Evolutionary conservation across 2,797 vertebrate genomes (phyloP).

Genomic region (Dicrostonyx torquatus): DNA sequence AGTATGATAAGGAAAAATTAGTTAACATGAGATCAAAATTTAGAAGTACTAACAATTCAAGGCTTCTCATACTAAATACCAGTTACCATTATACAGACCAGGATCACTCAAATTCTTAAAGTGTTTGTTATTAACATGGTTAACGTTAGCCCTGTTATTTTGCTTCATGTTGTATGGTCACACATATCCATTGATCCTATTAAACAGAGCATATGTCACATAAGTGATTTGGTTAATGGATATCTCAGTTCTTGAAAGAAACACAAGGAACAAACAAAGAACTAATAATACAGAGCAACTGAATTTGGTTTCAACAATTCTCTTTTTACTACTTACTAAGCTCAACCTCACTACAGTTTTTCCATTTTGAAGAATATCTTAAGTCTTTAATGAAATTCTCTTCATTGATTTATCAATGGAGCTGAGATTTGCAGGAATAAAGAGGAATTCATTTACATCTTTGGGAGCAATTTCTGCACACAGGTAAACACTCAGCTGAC

Average conservation of each 20-base stretch:
- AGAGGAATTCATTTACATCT: neutral
- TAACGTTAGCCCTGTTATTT: neutral
- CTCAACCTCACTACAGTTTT: constrained; percentile 59
- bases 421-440: constrained; percentile 5
- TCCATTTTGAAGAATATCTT: constrained; percentile 44
- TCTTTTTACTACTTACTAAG: neutral
- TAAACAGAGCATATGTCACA: neutral
- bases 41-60: neutral
- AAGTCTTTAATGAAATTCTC: constrained; percentile 40
- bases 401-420: constrained; percentile 54
- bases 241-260: neutral
- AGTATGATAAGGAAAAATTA: neutral
- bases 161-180: neutral
- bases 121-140: neutral
- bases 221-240: neutral
- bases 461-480: neutral
- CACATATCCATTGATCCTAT: neutral
- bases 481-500: neutral
- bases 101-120: neutral
- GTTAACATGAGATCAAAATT: neutral
- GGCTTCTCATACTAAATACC: neutral
- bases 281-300: neutral
- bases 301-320: constrained; percentile 13
- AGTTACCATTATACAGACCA: neutral
- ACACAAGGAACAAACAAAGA: neutral